Base-by-base conservation (phyloP, 2,113 vertebrate species). In the Rhombomys opimus region DNA sequence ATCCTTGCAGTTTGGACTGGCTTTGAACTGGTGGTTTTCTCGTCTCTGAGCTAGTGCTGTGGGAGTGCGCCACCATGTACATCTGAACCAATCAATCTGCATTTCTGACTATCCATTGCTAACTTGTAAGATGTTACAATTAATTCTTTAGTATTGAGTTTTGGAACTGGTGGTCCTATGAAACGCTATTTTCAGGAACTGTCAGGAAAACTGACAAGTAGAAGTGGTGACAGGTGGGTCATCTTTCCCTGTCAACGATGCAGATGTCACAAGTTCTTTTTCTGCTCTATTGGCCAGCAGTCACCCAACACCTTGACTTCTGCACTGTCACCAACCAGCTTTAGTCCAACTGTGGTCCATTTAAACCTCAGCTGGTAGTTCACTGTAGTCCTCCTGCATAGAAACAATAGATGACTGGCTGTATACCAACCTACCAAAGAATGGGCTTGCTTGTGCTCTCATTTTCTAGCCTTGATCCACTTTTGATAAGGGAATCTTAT, bases 361-460 rank as follows among this genome's bases (percentile, higher is more conserved):
- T 46, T 41, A 23, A 11, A 46, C 6, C 35, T 23, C 3, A 13
- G 3, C 50, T 41, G 9, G 13, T 12, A 63, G 27, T 52, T 78
- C 38, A n/a, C 59, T 67, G 13, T 0, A 65, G 0, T 38, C 75
- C 35, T 95, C 12, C 63, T 93, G 50, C 0, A 0, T 0, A 17
- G 50, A 52, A 20, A 12, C 12, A 38, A 4, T 0, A 15, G 30
- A 30, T 3, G 8, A 20, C 22, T 17, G 4, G n/a, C 32, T 52
- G 25, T 2, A 32, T 3, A 12, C 1, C 3, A 7, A 10, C 7
- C 27, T 46, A 2, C 25, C 18, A 23, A 4, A 2, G 41, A 67
- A 32, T n/a, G 17, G 38, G 41, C 14, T 38, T 38, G 27, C 6
- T 77, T 30, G 4, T 59, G 30, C 22, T 77, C 38, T 85, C 22